phyloP scores from a whole-genome alignment of 2,888 invertebrate species.

The Sinohyriopsis cumingii region DNA sequence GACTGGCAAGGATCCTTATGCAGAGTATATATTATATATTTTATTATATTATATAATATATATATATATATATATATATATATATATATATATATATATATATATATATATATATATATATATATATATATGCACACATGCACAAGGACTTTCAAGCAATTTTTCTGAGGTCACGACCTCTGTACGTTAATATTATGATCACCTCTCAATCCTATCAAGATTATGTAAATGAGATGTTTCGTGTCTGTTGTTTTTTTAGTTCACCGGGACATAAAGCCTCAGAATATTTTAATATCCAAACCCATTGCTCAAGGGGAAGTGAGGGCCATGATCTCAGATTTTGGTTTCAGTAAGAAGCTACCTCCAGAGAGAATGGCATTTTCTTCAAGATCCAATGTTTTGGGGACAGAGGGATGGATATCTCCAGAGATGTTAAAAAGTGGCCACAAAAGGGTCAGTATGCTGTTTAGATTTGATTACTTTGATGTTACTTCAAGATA shows the following conservation, averaged over 20 bases:
- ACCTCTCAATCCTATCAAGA: too few species aligned
- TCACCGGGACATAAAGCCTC: constrained; percentile 98
- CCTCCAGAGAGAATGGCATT: constrained; percentile 91
- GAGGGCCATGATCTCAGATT: constrained; percentile 97
- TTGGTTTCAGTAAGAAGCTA: constrained; percentile 97
- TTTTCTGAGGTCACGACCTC: too few species aligned
- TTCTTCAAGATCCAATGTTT: constrained; percentile 85
- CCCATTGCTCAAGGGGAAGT: constrained; percentile 80
- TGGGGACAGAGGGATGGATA: constrained; percentile 99
- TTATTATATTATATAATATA: too few species aligned
- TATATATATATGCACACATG: too few species aligned
- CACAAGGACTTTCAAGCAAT: too few species aligned
- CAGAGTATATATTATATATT: too few species aligned
- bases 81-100: too few species aligned
- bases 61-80: too few species aligned
- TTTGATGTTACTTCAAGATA: background rate
- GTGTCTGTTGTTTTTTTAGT: constrained; percentile 76
- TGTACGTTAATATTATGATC: too few species aligned
- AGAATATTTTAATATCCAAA: constrained; percentile 93
- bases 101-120: too few species aligned
- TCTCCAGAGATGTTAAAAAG: constrained; percentile 93
- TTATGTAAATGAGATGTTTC: too few species aligned
- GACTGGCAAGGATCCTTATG: too few species aligned
- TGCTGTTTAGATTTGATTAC: background rate
- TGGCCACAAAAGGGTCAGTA: constrained; percentile 81